phyloP scores from a whole-genome alignment of 2,113 vertebrate genomes.

The Gallinago undulata region DNA sequence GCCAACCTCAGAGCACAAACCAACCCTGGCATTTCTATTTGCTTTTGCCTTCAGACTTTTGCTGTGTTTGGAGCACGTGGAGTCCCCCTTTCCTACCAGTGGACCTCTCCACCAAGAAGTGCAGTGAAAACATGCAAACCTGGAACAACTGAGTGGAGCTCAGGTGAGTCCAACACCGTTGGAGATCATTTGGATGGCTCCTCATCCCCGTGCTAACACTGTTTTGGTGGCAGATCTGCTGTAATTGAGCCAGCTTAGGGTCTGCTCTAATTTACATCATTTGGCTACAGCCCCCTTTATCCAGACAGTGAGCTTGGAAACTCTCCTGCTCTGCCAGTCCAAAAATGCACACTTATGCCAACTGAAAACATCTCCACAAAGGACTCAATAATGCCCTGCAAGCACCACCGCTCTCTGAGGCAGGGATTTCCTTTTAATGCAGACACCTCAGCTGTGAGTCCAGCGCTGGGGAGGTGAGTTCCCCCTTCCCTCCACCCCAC shows the following conservation, averaged over 20 bases:
- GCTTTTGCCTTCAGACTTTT: not conserved
- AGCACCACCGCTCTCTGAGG: not conserved
- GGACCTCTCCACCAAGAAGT: not conserved
- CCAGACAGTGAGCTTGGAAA: not conserved
- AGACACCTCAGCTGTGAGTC: not conserved
- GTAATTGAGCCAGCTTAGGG: not conserved
- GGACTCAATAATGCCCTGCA: not conserved
- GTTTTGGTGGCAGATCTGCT: not conserved
- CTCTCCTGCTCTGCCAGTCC: not conserved
- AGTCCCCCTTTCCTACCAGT: not conserved
- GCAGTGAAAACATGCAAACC: not conserved
- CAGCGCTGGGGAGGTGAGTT: not conserved
- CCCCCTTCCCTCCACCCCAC: not conserved
- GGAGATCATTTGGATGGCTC: not conserved
- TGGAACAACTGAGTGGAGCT: not conserved
- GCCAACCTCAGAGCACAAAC: not conserved
- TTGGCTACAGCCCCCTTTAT: not conserved
- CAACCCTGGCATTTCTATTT: not conserved
- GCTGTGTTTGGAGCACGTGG: not conserved
- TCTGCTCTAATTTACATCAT: not conserved
- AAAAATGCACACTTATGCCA: not conserved
- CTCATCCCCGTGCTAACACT: not conserved
- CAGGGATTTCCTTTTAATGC: not conserved
- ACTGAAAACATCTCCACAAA: not conserved
- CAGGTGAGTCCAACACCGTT: not conserved